A percentile compares a stretch with the other conserved stretches of the same genome.
These are phyloP conservation scores for Bergia puertoricense DNA, from an alignment of 92 coral and sea anemone genomes.

Conservation along the genomic window DNA sequence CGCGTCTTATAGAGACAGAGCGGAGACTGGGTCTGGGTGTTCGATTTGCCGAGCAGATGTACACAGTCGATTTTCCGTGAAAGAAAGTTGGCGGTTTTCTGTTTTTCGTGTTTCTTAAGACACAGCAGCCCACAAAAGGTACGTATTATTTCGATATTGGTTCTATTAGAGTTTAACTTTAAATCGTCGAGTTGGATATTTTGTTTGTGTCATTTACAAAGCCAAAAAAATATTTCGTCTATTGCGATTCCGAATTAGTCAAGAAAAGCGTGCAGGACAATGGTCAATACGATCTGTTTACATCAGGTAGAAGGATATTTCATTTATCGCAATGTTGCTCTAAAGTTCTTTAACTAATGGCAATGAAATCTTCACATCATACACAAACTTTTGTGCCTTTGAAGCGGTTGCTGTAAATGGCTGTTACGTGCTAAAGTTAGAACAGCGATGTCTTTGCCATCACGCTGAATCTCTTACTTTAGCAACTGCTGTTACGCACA, in stretches of 20 bases:
- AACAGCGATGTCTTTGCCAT: neutral
- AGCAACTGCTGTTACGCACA: too few relatives aligned
- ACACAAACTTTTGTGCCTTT: neutral
- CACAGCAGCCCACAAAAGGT: neutral
- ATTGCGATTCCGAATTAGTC: neutral
- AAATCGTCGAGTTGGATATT: neutral
- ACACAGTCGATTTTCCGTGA: neutral
- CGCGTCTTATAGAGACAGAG: neutral
- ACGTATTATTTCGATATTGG: neutral
- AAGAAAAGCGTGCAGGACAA: neutral
- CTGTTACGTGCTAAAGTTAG: neutral
- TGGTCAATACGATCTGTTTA: slow-evolving; percentile 19
- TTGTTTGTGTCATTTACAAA: neutral
- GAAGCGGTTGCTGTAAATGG: neutral
- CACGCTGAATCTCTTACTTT: too few relatives aligned
- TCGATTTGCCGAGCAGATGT: slow-evolving; percentile 1
- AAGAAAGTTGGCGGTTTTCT: neutral
- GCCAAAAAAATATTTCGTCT: neutral
- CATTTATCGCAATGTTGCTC: neutral
- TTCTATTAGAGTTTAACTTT: neutral
- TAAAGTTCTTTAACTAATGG: neutral
- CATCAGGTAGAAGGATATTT: slow-evolving; percentile 10
- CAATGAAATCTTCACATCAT: neutral
- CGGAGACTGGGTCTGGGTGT: slow-evolving; percentile 16
- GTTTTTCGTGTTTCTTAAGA: slow-evolving; percentile 21